Percentiles rank a stretch among this genome's conserved stretches.
Conservation (phyloP, 2,113 vertebrate genomes). For the Chroicocephalus ridibundus region DNA sequence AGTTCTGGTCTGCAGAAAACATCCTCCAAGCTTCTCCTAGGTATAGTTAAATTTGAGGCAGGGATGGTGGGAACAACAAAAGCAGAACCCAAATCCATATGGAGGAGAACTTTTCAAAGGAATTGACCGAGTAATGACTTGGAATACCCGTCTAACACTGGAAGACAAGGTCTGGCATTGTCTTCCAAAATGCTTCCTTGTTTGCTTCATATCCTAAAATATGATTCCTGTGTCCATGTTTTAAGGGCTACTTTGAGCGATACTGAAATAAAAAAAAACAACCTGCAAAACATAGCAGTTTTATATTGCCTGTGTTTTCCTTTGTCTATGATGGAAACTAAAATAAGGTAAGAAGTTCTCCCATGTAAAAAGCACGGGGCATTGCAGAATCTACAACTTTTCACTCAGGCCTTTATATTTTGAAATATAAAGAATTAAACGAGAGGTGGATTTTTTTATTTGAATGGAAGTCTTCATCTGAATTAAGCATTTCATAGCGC, state of each 20-base stretch:
- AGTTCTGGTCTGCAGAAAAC: background rate
- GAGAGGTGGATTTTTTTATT: background rate
- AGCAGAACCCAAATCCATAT: background rate
- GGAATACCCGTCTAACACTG: background rate
- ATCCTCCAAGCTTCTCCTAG: background rate
- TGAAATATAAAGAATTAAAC: background rate
- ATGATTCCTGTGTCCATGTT: background rate
- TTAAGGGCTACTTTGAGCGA: background rate
- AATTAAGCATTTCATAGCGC: background rate
- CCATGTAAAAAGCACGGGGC: accelerated
- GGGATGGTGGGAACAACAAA: background rate
- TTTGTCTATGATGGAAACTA: background rate
- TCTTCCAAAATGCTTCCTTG: background rate
- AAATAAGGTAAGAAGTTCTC: background rate
- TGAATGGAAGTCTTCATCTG: background rate
- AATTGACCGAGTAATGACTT: background rate
- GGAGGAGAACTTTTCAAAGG: background rate
- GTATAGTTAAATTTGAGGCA: background rate
- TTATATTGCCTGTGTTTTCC: background rate
- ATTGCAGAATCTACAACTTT: background rate
- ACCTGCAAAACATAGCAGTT: background rate
- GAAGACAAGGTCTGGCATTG: background rate
- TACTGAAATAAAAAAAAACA: background rate
- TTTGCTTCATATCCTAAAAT: background rate
- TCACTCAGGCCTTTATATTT: background rate